Evolutionary conservation across 1,140 invertebrate genomes (phyloP).

Genomic region (Coboldia fuscipes): DNA sequence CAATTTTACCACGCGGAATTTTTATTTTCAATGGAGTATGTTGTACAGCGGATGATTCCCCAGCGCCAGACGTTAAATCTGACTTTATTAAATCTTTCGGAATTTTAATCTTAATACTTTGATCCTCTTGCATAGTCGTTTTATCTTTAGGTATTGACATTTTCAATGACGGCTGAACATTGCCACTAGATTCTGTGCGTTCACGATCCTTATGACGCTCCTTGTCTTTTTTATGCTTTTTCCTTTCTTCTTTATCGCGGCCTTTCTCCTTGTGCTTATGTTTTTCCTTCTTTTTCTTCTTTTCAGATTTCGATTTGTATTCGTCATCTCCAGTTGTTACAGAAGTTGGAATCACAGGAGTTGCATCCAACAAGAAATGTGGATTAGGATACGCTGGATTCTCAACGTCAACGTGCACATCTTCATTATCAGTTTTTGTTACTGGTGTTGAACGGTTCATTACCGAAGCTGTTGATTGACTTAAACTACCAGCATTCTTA

Average conservation of each 20-base stretch:
- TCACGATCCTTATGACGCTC: conserved; percentile 28
- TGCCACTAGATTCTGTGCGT: conserved; percentile 8
- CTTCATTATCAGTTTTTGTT: too few species aligned
- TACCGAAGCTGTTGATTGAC: not conserved
- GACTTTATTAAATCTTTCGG: not conserved
- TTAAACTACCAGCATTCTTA: conserved; percentile 2
- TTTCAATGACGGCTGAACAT: conserved; percentile 27
- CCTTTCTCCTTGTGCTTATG: conserved; percentile 39
- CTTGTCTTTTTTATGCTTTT: conserved; percentile 38
- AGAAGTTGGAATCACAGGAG: too few species aligned
- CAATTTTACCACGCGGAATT: conserved; percentile 35
- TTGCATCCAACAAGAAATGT: too few species aligned
- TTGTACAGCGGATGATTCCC: conserved; percentile 8
- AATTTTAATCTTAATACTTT: conserved; percentile 5
- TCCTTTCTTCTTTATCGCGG: conserved; percentile 30
- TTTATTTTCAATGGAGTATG: conserved; percentile 29
- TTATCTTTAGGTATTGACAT: conserved; percentile 46
- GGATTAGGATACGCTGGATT: too few species aligned
- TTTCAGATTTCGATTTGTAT: conserved; percentile 28
- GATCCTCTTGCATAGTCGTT: conserved; percentile 21
- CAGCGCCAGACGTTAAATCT: conserved; percentile 6
- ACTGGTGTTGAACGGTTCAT: conserved; percentile 1
- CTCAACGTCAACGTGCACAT: too few species aligned
- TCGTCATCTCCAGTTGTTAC: conserved; percentile 21
- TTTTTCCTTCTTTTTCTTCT: conserved; percentile 41